Evolutionary conservation across 2,797 vertebrate genomes (phyloP), one percentile per base, ranked within the genome.

Genomic region (Ctenosaura bakeri): DNA sequence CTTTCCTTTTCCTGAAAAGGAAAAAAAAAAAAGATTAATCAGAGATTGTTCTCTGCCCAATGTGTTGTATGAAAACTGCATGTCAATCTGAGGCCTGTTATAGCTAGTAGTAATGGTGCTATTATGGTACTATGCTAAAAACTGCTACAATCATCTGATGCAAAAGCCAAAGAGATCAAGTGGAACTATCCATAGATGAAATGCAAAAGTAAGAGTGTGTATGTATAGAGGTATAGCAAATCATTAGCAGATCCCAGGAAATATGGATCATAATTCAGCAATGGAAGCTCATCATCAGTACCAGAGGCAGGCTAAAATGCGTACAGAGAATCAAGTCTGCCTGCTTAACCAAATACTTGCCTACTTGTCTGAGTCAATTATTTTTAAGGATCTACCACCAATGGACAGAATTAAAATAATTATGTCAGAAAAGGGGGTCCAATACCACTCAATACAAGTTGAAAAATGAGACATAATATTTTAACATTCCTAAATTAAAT

Each of bases 401-500:
- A 87, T 3, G 82, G 1, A 0, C 0, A 26, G 32, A 50, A 3
- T 0, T 0, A 20, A 74, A 88, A 1, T 0, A 88, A 81, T 64
- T 77, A 50, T 84, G 14, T 26, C 89, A 93, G 46, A 88, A 29
- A 29, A 56, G 56, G 12, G 38, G 85, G 85, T 56, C 52, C 91
- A 91, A 91, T 91, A 2, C 1, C 88, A 4, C 35, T 66, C 80
- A 38, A 90, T 90, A 80, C 59, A 86, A 18, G 9, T 88, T 79
- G 84, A 22, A 32, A 0, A 79, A 14, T 32, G 0, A 90, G 50
- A 82, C 54, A 88, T 50, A 93, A 29, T 91, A 88, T 89, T 94
- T 94, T 89, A 84, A 92, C 89, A 90, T 89, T 89, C 91, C 10
- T 79, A 13, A 69, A 7, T 84, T 90, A 79, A 86, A 80, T 85